phyloP scores from a whole-genome alignment of 2,113 vertebrate genomes.

The Phrynosoma platyrhinos region DNA sequence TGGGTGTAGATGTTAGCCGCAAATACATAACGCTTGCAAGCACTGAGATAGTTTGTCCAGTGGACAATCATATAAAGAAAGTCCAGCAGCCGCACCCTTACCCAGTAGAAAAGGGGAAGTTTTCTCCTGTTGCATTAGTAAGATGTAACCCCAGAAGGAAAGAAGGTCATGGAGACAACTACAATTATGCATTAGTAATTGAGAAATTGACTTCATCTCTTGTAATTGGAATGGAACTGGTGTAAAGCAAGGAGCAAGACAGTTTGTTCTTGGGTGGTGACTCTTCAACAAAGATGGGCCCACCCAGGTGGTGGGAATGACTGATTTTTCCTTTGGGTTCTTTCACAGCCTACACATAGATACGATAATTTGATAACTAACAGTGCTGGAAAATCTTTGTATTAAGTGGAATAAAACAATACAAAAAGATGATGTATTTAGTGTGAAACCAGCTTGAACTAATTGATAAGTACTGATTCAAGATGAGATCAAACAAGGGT shows the following conservation, averaged over 20 bases:
- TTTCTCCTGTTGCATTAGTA: slow-evolving; percentile 5
- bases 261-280: slow-evolving; percentile 42
- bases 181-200: slow-evolving; percentile 29
- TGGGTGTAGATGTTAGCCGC: slow-evolving; percentile 37
- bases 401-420: slow-evolving; percentile 51
- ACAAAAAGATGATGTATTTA: slow-evolving; percentile 33
- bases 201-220: slow-evolving; percentile 39
- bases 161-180: neutral
- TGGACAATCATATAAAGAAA: neutral
- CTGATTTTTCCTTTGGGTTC: slow-evolving; percentile 59
- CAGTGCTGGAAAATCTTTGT: slow-evolving; percentile 46
- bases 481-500: neutral
- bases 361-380: slow-evolving; percentile 63
- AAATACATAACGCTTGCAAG: slow-evolving; percentile 7
- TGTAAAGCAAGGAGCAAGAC: slow-evolving; percentile 25
- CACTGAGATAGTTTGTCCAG: neutral
- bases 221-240: slow-evolving; percentile 18
- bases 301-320: slow-evolving; percentile 74
- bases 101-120: slow-evolving; percentile 18
- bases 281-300: slow-evolving; percentile 55
- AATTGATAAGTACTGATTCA: neutral
- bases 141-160: slow-evolving; percentile 33
- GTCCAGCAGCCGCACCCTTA: slow-evolving; percentile 25
- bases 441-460: neutral
- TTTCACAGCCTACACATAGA: slow-evolving; percentile 65